Conservation (phyloP, 2,888 invertebrate genomes). For the Dusona sp. region DNA sequence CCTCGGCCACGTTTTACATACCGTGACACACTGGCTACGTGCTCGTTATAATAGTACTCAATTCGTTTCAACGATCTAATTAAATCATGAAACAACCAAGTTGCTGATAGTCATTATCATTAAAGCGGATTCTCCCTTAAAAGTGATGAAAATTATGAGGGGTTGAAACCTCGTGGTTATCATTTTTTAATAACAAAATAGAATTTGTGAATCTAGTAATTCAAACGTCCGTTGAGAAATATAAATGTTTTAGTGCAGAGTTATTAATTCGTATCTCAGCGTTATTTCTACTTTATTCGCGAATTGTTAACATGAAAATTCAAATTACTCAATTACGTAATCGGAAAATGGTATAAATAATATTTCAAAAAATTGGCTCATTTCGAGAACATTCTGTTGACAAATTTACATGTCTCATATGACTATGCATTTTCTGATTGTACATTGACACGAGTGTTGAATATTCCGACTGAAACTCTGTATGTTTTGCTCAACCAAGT, state of each 20-base stretch:
- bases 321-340: neutral
- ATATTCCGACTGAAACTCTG: constrained; percentile 27
- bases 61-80: constrained; percentile 61
- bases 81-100: constrained; percentile 33
- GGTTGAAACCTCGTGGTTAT: neutral
- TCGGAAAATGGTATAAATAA: neutral
- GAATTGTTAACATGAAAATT: neutral
- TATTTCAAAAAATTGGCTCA: neutral
- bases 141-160: constrained; percentile 8
- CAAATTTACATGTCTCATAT: neutral
- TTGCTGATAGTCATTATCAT: constrained; percentile 17
- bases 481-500: neutral
- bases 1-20: constrained; percentile 6
- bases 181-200: too few species aligned
- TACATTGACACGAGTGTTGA: constrained; percentile 30
- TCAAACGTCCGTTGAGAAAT: neutral
- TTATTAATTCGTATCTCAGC: neutral
- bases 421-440: constrained; percentile 25
- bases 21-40: neutral
- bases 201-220: too few species aligned
- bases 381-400: constrained; percentile 1
- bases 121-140: neutral
- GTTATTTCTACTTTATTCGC: neutral
- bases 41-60: constrained; percentile 43
- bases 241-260: neutral